A percentile compares a stretch with the other conserved stretches of the same genome.
phyloP scores from a whole-genome alignment of 2,797 vertebrate species.

The Notolabrus celidotus region DNA sequence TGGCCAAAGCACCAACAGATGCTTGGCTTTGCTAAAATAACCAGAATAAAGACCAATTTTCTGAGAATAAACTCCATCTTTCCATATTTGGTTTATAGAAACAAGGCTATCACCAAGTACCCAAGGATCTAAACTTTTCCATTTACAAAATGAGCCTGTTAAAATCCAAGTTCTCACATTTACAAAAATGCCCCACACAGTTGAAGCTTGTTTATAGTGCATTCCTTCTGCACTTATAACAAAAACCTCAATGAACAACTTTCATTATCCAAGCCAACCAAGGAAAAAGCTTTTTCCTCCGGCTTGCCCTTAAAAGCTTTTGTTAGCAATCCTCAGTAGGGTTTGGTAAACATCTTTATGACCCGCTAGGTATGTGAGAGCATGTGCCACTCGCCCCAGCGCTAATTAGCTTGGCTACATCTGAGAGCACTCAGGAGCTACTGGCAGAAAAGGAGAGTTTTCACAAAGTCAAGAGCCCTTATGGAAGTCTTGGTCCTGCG shows the following conservation, averaged over 20 bases:
- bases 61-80: slow-evolving; percentile 42
- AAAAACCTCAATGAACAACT: slow-evolving; percentile 77
- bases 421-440: slow-evolving; percentile 82
- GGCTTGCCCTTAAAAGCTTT: slow-evolving; percentile 70
- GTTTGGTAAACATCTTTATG: slow-evolving; percentile 82
- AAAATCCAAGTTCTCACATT: slow-evolving; percentile 71
- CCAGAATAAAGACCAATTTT: slow-evolving; percentile 33
- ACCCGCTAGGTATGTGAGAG: slow-evolving; percentile 75
- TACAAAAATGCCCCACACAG: slow-evolving; percentile 64
- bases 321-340: slow-evolving; percentile 71
- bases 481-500: slow-evolving; percentile 48
- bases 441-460: slow-evolving; percentile 62
- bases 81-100: slow-evolving; percentile 46
- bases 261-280: slow-evolving; percentile 56
- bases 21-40: slow-evolving; percentile 37
- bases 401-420: slow-evolving; percentile 83
- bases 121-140: slow-evolving; percentile 35
- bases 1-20: slow-evolving; percentile 30
- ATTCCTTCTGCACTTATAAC: slow-evolving; percentile 69
- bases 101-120: slow-evolving; percentile 38
- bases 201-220: slow-evolving; percentile 69
- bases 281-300: slow-evolving; percentile 66
- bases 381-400: slow-evolving; percentile 75
- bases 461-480: slow-evolving; percentile 66
- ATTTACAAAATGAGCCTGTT: slow-evolving; percentile 43